A percentile compares a stretch with the other conserved stretches of the same genome.
phyloP scores from a whole-genome alignment of 1,140 invertebrate genomes.

The Pinna nobilis region DNA sequence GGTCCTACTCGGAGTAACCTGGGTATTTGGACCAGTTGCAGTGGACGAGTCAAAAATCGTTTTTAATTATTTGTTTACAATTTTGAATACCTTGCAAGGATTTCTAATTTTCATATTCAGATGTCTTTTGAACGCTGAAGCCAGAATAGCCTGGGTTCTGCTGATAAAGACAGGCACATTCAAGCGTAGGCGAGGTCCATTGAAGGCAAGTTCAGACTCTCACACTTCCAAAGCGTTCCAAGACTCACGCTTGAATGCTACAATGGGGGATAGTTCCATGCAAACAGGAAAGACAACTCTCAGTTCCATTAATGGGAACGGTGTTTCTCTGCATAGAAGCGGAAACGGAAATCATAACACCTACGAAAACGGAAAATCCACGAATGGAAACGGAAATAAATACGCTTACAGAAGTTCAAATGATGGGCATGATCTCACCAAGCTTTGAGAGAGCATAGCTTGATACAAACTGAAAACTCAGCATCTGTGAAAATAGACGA shows the following conservation, averaged over 20 bases:
- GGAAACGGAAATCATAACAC: no score
- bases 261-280: constrained; percentile 22
- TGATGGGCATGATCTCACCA: no score
- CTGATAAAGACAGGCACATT: constrained; percentile 73
- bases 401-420: background rate
- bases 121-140: constrained; percentile 77
- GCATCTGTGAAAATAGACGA: no score
- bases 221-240: constrained; percentile 23
- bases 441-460: no score
- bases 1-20: constrained; percentile 77
- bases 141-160: constrained; percentile 74
- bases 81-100: constrained; percentile 77
- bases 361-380: background rate
- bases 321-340: no score
- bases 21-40: constrained; percentile 77
- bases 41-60: constrained; percentile 74
- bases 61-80: constrained; percentile 77
- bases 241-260: constrained; percentile 26
- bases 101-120: constrained; percentile 78
- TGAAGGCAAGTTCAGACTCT: constrained; percentile 34
- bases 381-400: background rate
- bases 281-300: constrained; percentile 19
- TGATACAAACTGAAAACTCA: no score
- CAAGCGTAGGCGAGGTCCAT: constrained; percentile 63
- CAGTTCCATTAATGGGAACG: constrained; percentile 15